Evolutionary conservation across 2,888 invertebrate species (phyloP), one percentile per base, ranked within the genome.

Genomic region (Apoderus coryli): DNA sequence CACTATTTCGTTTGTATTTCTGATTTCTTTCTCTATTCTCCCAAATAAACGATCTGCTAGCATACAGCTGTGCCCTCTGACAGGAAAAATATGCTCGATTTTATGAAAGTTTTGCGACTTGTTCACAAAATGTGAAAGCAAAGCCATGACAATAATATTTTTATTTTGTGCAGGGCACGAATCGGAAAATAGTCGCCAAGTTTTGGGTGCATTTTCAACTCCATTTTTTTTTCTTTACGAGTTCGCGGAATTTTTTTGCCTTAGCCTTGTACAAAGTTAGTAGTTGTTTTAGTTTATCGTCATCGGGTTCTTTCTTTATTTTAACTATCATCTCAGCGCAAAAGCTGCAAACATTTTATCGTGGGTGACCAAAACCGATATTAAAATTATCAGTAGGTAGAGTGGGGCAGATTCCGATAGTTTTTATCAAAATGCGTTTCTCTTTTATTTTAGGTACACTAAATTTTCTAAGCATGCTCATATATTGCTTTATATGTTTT

Each of bases 131-230:
- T n/a, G 6, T 7, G 6, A 19, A 7, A 19, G n/a, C 6, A n/a
- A 6, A 7, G 19, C 19, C n/a, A 19, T 19, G 7, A 19, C 6
- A 7, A 19, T 19, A 19, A n/a, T 7, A 19, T 38, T 42, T 32
- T 42, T 42, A 29, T 40, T 42, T 35, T 38, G 39, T 3, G 37
- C 32, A 12, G 31, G 27, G 22, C 27, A 31, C 33, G 34, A 36
- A 25, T 41, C 41, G 13, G 36, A 35, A 19, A 41, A 38, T 9
- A 36, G 30, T 31, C 33, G 33, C 14, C 34, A 12, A 10, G 27
- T 27, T 29, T 26, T 33, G 6, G 19, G 19, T 19, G 6, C n/a
- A 6, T n/a, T 19, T 19, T 19, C 19, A 7, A n/a, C n/a, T 19
- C n/a, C 19, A 6, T 19, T 19, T 19, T n/a, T 19, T 19, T 19